These are phyloP conservation scores for Vollenhovia emeryi DNA, from an alignment of 1,140 invertebrate genomes.

Conservation along the genomic window DNA sequence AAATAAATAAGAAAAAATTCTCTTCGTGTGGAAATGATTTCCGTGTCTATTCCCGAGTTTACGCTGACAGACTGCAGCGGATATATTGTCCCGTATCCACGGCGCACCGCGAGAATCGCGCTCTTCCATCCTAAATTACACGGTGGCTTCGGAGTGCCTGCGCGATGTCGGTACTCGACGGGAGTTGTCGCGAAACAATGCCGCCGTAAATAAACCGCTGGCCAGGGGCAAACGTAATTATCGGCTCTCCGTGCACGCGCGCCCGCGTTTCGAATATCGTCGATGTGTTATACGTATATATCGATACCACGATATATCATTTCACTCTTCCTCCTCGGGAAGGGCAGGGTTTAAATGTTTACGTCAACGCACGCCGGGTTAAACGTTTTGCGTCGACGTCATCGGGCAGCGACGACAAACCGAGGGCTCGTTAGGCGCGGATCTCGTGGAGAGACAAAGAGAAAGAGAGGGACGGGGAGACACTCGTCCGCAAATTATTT, in stretches of 20 bases:
- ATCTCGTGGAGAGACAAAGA: neutral
- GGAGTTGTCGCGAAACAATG: conserved; percentile 37
- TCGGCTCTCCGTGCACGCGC: conserved; percentile 19
- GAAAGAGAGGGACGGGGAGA: neutral
- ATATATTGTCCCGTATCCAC: neutral
- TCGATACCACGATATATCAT: conserved; percentile 13
- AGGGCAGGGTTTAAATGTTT: conserved; percentile 20
- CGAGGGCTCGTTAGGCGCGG: neutral
- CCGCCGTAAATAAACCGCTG: conserved; percentile 25
- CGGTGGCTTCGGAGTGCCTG: neutral
- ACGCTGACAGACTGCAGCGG: neutral
- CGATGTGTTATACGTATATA: neutral
- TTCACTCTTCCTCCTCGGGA: neutral
- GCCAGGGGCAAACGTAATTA: conserved; percentile 46
- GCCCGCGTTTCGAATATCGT: conserved; percentile 17
- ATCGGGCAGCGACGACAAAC: neutral
- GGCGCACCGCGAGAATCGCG: neutral
- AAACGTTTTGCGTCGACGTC: conserved; percentile 22
- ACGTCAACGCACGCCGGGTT: conserved; percentile 36
- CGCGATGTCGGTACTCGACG: neutral
- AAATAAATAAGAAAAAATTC: no score
- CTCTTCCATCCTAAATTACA: neutral
- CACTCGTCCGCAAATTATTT: conserved; percentile 15
- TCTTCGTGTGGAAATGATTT: neutral
- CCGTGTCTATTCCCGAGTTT: neutral